A percentile compares a stretch with the other conserved stretches of the same genome.
phyloP scores from a whole-genome alignment of 2,888 invertebrate species.

The Halictus quadricinctus region DNA sequence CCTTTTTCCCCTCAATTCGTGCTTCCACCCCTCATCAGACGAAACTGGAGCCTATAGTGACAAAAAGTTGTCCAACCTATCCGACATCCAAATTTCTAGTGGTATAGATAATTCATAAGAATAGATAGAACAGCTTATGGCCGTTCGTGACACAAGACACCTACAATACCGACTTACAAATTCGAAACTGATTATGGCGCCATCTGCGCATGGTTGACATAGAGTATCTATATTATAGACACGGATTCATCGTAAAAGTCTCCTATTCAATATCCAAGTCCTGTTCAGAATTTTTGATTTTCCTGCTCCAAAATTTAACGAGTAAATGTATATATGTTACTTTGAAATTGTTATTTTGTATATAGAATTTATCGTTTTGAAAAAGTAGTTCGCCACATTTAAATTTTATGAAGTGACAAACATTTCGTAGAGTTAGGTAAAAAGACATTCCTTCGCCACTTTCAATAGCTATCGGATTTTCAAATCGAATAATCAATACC shows the following conservation, averaged over 20 bases:
- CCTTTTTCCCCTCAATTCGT: too few relatives aligned
- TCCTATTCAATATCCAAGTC: background rate
- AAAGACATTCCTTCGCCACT: background rate
- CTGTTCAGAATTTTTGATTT: background rate
- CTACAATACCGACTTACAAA: background rate
- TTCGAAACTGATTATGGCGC: background rate
- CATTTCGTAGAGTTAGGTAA: background rate
- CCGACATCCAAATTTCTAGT: background rate
- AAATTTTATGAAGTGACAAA: background rate
- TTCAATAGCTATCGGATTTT: slow-evolving; percentile 1
- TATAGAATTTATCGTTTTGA: background rate
- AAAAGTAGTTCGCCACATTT: background rate
- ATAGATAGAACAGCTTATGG: background rate
- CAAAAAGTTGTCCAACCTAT: slow-evolving; percentile 2
- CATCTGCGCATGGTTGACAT: background rate
- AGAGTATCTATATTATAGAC: background rate
- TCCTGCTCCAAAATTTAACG: background rate
- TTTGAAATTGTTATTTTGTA: background rate
- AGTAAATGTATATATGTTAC: background rate
- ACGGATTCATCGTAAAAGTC: background rate
- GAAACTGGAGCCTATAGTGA: background rate
- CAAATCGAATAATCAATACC: slow-evolving; percentile 9
- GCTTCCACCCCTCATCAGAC: too few relatives aligned
- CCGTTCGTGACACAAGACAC: background rate
- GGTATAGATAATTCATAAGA: background rate